These are phyloP conservation scores for Macrosteles quadrilineatus DNA, from an alignment of 1,140 invertebrate species.

Conservation along the genomic window DNA sequence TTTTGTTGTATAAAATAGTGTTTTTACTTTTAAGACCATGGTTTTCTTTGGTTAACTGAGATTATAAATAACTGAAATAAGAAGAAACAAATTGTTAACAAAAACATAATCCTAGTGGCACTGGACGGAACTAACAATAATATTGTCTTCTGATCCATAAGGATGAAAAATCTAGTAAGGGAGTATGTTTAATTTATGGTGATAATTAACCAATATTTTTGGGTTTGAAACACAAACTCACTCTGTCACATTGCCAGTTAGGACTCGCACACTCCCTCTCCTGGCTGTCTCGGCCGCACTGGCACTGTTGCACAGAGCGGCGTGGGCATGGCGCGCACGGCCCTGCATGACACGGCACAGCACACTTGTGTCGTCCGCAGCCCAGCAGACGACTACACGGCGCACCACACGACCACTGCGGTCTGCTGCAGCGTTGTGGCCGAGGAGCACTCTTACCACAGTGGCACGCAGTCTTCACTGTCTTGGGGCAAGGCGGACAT, in stretches of 20 bases:
- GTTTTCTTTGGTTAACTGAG: too few relatives aligned
- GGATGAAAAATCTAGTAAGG: too few relatives aligned
- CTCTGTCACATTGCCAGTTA: slow-evolving; percentile 71
- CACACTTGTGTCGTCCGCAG: slow-evolving; percentile 70
- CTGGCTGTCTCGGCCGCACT: slow-evolving; percentile 61
- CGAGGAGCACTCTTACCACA: slow-evolving; percentile 65
- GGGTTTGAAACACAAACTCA: too few relatives aligned
- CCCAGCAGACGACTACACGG: slow-evolving; percentile 64
- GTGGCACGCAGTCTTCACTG: slow-evolving; percentile 66
- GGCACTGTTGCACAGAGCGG: slow-evolving; percentile 70
- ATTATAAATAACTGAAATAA: too few relatives aligned
- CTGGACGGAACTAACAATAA: too few relatives aligned
- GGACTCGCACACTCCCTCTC: slow-evolving; percentile 67
- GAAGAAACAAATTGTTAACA: too few relatives aligned
- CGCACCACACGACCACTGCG: slow-evolving; percentile 78
- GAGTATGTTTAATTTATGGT: too few relatives aligned
- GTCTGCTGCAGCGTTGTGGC: slow-evolving; percentile 72
- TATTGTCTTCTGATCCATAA: too few relatives aligned
- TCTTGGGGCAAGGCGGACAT: slow-evolving; percentile 86
- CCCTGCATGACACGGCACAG: slow-evolving; percentile 63
- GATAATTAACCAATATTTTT: too few relatives aligned
- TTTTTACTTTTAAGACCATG: too few relatives aligned
- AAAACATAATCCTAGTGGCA: too few relatives aligned
- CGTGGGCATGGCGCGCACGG: slow-evolving; percentile 72
- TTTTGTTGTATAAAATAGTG: too few relatives aligned